Evolutionary conservation across 2,888 invertebrate genomes (phyloP).

Genomic region (Myopa tessellatipennis): DNA sequence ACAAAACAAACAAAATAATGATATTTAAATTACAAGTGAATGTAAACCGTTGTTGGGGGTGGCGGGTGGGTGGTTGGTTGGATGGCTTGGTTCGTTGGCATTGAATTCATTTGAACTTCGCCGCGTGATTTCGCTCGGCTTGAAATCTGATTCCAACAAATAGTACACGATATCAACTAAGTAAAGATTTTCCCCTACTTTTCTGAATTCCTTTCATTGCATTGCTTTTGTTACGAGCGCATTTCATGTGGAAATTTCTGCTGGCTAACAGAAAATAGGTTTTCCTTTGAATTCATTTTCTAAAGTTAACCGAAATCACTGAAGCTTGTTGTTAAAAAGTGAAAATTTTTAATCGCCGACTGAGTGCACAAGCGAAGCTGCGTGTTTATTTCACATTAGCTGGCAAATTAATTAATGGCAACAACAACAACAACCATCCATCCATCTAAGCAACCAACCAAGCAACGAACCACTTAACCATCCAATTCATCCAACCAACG

Average conservation of each 20-base stretch:
- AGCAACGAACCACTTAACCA: neutral
- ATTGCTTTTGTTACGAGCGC: neutral
- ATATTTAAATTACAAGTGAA: too few species aligned
- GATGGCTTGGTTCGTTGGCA: too few species aligned
- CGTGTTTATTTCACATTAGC: constrained; percentile 49
- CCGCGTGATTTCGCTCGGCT: too few species aligned
- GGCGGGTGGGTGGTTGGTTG: too few species aligned
- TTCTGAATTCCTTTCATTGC: neutral
- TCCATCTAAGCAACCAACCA: neutral
- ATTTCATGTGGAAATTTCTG: too few species aligned
- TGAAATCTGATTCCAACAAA: too few species aligned
- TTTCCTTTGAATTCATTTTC: neutral
- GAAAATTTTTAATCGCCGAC: constrained; percentile 32
- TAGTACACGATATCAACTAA: too few species aligned
- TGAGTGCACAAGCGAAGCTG: constrained; percentile 32
- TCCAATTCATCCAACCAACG: too few species aligned
- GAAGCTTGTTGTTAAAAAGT: constrained; percentile 29
- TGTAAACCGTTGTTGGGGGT: too few species aligned
- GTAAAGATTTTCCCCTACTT: too few species aligned
- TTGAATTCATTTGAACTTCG: too few species aligned
- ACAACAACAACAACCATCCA: constrained; percentile 3
- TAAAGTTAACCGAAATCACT: constrained; percentile 30
- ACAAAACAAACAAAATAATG: too few species aligned
- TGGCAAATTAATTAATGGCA: constrained; percentile 46
- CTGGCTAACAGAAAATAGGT: neutral